A percentile compares a stretch with the other conserved stretches of the same genome.
Conservation (phyloP, 2,888 invertebrate genomes). For the Calliphora vomitoria region DNA sequence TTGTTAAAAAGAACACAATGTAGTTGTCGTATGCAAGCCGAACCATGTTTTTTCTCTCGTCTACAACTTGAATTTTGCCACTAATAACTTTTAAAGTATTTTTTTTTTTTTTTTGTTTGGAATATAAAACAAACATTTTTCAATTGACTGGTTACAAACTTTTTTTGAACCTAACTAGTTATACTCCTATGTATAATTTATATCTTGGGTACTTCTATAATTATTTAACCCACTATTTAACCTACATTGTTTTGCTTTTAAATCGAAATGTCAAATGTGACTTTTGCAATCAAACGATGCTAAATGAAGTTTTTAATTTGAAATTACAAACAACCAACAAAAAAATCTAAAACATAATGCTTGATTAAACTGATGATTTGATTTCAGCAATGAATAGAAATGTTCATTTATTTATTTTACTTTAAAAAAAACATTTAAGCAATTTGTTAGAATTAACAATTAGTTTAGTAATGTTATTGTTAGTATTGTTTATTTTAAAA, state of each 20-base stretch:
- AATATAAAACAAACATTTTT: no score
- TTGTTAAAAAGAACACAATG: no score
- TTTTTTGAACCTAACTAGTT: no score
- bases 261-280: slow-evolving; percentile 11
- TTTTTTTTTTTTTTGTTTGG: no score
- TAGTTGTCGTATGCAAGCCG: no score
- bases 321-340: not conserved
- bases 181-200: no score
- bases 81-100: no score
- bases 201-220: not conserved
- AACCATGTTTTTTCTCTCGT: no score
- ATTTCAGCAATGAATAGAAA: slow-evolving; percentile 31
- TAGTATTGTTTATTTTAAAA: not conserved
- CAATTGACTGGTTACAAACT: no score
- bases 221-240: not conserved
- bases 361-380: slow-evolving; percentile 38
- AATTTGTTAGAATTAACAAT: slow-evolving; percentile 46
- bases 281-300: not conserved
- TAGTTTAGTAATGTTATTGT: slow-evolving; percentile 12
- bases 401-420: not conserved
- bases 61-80: no score
- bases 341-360: slow-evolving; percentile 31
- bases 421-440: slow-evolving; percentile 30
- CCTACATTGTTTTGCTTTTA: not conserved
- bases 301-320: not conserved